These are phyloP conservation scores for Ochropleura leucogaster DNA, from an alignment of 2,888 invertebrate genomes.

Conservation along the genomic window DNA sequence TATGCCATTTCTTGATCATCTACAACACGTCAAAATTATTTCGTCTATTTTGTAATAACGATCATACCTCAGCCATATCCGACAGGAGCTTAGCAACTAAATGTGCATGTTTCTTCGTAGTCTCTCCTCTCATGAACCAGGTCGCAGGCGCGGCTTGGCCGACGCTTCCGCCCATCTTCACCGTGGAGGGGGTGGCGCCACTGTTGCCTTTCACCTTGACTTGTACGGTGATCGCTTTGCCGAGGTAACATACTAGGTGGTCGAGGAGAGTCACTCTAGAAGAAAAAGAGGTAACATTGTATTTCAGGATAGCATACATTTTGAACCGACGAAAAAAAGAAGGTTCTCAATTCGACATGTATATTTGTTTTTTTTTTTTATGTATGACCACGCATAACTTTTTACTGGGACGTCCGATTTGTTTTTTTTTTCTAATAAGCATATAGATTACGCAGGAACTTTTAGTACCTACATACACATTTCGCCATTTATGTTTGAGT, in stretches of 20 bases:
- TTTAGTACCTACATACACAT: background rate
- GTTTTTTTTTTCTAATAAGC: background rate
- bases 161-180: conserved; percentile 89
- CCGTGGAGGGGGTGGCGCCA: conserved; percentile 83
- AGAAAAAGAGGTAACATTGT: background rate
- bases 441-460: background rate
- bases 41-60: too few relatives aligned
- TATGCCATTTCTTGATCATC: background rate
- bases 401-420: too few relatives aligned
- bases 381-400: too few relatives aligned
- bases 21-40: background rate
- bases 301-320: background rate
- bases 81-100: conserved; percentile 96
- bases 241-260: conserved; percentile 97
- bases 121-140: conserved; percentile 98
- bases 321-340: too few relatives aligned
- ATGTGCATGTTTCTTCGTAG: conserved; percentile 96
- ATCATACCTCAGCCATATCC: conserved; percentile 96
- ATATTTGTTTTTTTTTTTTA: too few relatives aligned
- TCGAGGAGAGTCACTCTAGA: conserved; percentile 95
- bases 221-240: conserved; percentile 97
- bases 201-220: conserved; percentile 92
- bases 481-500: background rate
- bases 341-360: too few relatives aligned
- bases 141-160: conserved; percentile 75